Base-by-base conservation (phyloP, 1,140 invertebrate genomes). In the Drosophila pseudoobscura region DNA sequence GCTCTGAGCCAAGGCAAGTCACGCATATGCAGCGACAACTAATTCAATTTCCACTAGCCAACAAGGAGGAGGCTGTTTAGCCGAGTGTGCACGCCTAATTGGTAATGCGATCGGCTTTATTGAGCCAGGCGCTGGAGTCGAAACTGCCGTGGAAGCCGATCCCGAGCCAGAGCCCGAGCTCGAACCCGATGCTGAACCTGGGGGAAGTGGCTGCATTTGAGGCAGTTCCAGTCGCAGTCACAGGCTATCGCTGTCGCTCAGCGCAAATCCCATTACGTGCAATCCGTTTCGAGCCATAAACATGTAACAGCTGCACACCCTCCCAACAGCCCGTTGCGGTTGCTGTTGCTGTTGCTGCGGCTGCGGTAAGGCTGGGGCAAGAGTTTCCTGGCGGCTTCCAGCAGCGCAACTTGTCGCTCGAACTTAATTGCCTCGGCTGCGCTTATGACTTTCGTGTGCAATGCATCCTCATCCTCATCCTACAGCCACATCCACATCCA, bases 81-180 rank as follows among this genome's bases (percentile, higher is more conserved):
- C 63, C 75, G 72, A 83, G 83, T 87, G 83, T 83, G 84, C 83
- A 88, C 83, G 84, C 83, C 78, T 88, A 88, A 88, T 88, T 88
- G 83, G 83, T 88, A 88, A 88, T 88, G 83, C 84, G 83, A 88
- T 88, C 83, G 83, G 79, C 83, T 88, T 88, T 83, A 88, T 88
- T 88, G 78, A 87, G 24, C 24, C 24, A 26, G 82, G 82, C 65
- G 57, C 76, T 58, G 71, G 59, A 74, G 70, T 74, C 43, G 71
- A 44, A 64, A 44, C 64, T 29, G 35, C 35, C 50, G 47, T 52
- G 50, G 58, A 60, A 65, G 47, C 55, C 44, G 35, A 20, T 43
- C 31, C 50, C 17, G 43, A 29, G 26, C 39, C 54, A 35, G 26
- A 20, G 46, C 31, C 50, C 22, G 31, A 29, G 15, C 49, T 58